Conservation (phyloP, 2,888 invertebrate genomes). For the Cheilosia impressa region DNA sequence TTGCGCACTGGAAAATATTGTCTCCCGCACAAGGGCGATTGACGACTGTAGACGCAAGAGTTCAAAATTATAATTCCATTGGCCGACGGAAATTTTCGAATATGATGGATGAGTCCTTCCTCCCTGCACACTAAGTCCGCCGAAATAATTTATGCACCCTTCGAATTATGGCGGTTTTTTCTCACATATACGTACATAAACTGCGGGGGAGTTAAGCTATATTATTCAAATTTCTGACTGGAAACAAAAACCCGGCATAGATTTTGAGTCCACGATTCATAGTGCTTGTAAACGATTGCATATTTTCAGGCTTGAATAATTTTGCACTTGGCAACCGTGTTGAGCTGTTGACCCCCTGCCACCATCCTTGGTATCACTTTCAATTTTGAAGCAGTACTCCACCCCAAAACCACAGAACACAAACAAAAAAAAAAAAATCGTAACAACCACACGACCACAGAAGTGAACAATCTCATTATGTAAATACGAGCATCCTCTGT, state of each 20-base stretch:
- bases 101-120: conserved; percentile 63
- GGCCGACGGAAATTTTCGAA: conserved; percentile 64
- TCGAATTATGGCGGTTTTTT: conserved; percentile 30
- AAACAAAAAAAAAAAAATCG: conserved; percentile 58
- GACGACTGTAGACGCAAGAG: conserved; percentile 13
- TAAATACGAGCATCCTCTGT: conserved; percentile 74
- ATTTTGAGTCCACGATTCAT: conserved; percentile 40
- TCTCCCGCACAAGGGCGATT: neutral
- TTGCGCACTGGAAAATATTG: conserved; percentile 34
- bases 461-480: conserved; percentile 76
- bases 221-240: conserved; percentile 66
- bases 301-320: conserved; percentile 72
- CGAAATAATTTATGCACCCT: conserved; percentile 75
- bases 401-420: conserved; percentile 49
- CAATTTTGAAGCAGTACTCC: conserved; percentile 63
- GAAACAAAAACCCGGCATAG: conserved; percentile 67
- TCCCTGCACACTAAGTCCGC: conserved; percentile 8
- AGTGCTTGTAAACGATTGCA: conserved; percentile 68
- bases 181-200: conserved; percentile 43
- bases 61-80: conserved; percentile 62
- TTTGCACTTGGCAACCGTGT: conserved; percentile 62
- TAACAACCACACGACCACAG: conserved; percentile 71
- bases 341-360: conserved; percentile 16
- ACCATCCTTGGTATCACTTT: conserved; percentile 61
- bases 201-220: conserved; percentile 56